A percentile compares a stretch with the other conserved stretches of the same genome.
Evolutionary conservation across 2,113 vertebrate genomes (phyloP).

Genomic region (Rhagologus leucostigma): DNA sequence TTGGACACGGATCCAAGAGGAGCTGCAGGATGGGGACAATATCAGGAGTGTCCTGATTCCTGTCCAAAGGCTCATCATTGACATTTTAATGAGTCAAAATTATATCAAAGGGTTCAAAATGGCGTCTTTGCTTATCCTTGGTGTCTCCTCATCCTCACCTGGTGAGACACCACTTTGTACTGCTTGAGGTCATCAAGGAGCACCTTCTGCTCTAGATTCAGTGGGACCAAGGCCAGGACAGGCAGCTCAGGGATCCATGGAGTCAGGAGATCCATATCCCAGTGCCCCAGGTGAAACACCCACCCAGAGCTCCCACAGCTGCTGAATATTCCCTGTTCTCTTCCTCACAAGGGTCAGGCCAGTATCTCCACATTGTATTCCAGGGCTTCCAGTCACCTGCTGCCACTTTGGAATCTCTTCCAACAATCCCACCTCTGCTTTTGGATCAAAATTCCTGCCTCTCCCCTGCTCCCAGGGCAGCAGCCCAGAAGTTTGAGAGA

Average conservation of each 20-base stretch:
- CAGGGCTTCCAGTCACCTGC: background rate
- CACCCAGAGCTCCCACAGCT: background rate
- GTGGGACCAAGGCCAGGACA: background rate
- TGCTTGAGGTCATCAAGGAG: background rate
- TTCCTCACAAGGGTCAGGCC: background rate
- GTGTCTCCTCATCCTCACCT: background rate
- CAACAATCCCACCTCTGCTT: background rate
- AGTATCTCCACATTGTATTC: background rate
- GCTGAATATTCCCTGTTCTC: background rate
- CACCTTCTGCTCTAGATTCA: background rate
- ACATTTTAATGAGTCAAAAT: background rate
- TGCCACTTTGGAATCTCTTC: background rate
- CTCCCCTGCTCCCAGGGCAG: background rate
- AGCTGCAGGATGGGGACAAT: constrained; percentile 58
- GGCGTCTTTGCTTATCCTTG: background rate
- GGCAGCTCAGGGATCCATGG: background rate
- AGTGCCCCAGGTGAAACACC: background rate
- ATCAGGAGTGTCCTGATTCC: background rate
- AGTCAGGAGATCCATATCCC: background rate
- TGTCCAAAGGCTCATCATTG: accelerated
- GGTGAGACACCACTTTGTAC: background rate
- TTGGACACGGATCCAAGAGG: constrained; percentile 86
- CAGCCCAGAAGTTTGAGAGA: background rate
- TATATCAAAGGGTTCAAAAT: background rate
- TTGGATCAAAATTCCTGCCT: background rate